phyloP scores from a whole-genome alignment of 1,140 invertebrate species.

The Harpegnathos saltator region DNA sequence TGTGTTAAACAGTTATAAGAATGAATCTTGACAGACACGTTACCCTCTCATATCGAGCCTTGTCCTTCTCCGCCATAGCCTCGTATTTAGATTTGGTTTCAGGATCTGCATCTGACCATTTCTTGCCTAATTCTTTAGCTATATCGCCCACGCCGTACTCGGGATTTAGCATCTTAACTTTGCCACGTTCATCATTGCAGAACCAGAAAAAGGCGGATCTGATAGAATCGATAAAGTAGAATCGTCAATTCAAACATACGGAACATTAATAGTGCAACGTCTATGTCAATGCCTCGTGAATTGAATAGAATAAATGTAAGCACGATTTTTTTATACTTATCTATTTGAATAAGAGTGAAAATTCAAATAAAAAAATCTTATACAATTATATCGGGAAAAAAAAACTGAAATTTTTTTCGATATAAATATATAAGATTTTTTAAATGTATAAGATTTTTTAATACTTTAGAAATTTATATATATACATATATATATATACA shows the following conservation, averaged over 20 bases:
- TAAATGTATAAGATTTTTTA: too few species aligned
- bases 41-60: slow-evolving; percentile 97
- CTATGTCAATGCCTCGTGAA: background rate
- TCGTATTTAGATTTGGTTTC: slow-evolving; percentile 96
- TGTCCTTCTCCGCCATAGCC: slow-evolving; percentile 96
- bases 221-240: slow-evolving; percentile 17
- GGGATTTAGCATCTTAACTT: slow-evolving; percentile 96
- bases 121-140: slow-evolving; percentile 98
- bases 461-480: too few species aligned
- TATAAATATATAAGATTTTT: too few species aligned
- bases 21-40: slow-evolving; percentile 74
- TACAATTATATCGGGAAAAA: background rate
- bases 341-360: background rate
- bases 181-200: slow-evolving; percentile 98
- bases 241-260: background rate
- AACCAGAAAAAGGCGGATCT: slow-evolving; percentile 99
- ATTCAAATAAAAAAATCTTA: background rate
- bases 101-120: slow-evolving; percentile 96
- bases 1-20: background rate
- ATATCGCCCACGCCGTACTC: slow-evolving; percentile 98
- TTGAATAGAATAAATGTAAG: background rate
- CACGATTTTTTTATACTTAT: background rate
- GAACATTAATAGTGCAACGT: background rate
- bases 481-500: too few species aligned
- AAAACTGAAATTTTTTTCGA: background rate